Conservation (phyloP, 2,888 invertebrate species). For the Macrosoma leucophasiata region DNA sequence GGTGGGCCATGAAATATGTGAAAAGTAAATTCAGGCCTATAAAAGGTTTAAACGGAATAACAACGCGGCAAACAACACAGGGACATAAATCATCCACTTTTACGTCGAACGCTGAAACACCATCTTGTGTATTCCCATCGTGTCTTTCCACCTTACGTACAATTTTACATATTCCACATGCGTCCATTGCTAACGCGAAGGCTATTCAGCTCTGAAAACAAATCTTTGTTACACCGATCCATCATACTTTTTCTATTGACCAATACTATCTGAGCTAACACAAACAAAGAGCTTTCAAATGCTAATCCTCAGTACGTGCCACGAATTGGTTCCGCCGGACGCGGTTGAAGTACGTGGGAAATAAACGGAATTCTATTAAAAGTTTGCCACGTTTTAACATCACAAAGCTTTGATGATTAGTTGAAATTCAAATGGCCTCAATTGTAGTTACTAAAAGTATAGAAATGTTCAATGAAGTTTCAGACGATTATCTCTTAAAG, state of each 20-base stretch:
- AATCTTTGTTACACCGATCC: conserved; percentile 63
- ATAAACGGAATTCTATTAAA: conserved; percentile 31
- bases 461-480: no score
- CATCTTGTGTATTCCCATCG: no score
- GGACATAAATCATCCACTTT: conserved; percentile 19
- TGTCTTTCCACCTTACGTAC: conserved; percentile 35
- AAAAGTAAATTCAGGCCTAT: no score
- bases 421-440: no score
- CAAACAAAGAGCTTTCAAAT: conserved; percentile 72
- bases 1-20: no score
- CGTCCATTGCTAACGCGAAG: conserved; percentile 57
- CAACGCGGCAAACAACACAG: conserved; percentile 23
- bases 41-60: conserved; percentile 1
- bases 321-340: conserved; percentile 59
- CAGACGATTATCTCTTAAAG: no score
- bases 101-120: conserved; percentile 17
- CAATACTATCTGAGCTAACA: conserved; percentile 58
- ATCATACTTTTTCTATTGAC: conserved; percentile 71
- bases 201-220: conserved; percentile 69
- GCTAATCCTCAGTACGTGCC: conserved; percentile 67
- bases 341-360: conserved; percentile 53
- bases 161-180: conserved; percentile 62
- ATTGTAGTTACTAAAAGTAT: no score
- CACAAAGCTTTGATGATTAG: no score
- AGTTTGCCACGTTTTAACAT: no score